A percentile compares a stretch with the other conserved stretches of the same genome.
These are phyloP conservation scores for Drosophila planitibia DNA, from an alignment of 2,888 invertebrate species.

Conservation along the genomic window DNA sequence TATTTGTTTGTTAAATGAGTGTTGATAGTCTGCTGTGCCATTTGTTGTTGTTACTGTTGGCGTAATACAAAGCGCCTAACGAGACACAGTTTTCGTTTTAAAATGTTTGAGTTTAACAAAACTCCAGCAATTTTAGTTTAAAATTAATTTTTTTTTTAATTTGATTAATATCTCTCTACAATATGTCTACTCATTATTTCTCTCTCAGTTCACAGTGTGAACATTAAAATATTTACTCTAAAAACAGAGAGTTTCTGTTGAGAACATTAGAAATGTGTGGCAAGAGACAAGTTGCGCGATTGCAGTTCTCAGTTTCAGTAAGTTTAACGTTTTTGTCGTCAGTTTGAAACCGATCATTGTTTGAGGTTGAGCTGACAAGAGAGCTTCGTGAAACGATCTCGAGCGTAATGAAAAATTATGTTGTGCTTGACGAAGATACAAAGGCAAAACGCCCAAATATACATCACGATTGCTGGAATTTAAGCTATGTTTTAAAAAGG, in stretches of 20 bases:
- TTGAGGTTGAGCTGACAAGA: background rate
- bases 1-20: slow-evolving; percentile 45
- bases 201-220: background rate
- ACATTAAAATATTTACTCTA: background rate
- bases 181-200: background rate
- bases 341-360: background rate
- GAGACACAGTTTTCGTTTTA: background rate
- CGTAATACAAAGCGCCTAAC: background rate
- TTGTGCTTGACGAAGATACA: slow-evolving; percentile 1
- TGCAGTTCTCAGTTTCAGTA: background rate
- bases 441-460: background rate
- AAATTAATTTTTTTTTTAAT: background rate
- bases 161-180: background rate
- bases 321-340: background rate
- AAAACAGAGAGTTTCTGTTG: background rate
- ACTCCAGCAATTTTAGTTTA: too few species aligned
- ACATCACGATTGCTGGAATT: background rate
- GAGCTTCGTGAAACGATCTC: background rate
- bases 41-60: background rate
- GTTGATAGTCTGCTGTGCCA: slow-evolving; percentile 32
- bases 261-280: background rate
- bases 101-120: background rate
- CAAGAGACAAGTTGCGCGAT: too few species aligned
- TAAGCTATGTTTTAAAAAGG: too few species aligned
- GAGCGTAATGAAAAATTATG: background rate